Evolutionary conservation across 1,140 invertebrate genomes (phyloP), one percentile per base, ranked within the genome.

Genomic region (Drosophila simulans): DNA sequence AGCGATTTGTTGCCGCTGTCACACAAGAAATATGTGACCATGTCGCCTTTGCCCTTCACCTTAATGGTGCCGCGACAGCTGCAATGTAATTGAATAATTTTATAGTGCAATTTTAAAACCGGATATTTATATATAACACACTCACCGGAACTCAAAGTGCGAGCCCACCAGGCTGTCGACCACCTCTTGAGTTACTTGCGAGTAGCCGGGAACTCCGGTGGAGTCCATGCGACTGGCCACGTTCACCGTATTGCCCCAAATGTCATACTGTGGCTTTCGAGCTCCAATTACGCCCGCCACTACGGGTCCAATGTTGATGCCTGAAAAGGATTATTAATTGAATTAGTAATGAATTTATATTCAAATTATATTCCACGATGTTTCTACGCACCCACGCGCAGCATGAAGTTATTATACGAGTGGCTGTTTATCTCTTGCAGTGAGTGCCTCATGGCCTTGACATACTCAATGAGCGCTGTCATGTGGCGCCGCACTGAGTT

Each of bases 391-490:
- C 83, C 83, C 74, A 99, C 97, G 93, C 97, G 93, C 22, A 99
- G 93, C 94, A 98, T 97, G 90, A 99, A 99, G 93, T 98, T 98
- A 92, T 99, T 99, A 92, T 98, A 99, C 0, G 97, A 98, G 92
- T 99, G 98, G 90, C 97, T 96, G 92, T 99, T 99, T 62, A 99
- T 97, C 92, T 96, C 95, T 59, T 97, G 94, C 5, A 99, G 93
- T 83, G 97, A 96, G 75, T 97, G 95, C 42, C 95, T 93, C 95
- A 99, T 97, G 3, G 97, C 97, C 91, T 98, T 97, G 0, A 98
- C 97, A 91, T 97, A 98, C 82, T 98, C 97, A 1, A 97, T 95
- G 7, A 98, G 93, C 0, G 96, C 96, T 2, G 95, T 95, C 93
- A 92, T 96, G 94, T 80, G 95, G 92, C 46, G 94, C 92, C 31